Percentiles rank a stretch among this genome's conserved stretches.
Conservation (phyloP, 2,888 invertebrate genomes). For the Petrophora chlorosata region DNA sequence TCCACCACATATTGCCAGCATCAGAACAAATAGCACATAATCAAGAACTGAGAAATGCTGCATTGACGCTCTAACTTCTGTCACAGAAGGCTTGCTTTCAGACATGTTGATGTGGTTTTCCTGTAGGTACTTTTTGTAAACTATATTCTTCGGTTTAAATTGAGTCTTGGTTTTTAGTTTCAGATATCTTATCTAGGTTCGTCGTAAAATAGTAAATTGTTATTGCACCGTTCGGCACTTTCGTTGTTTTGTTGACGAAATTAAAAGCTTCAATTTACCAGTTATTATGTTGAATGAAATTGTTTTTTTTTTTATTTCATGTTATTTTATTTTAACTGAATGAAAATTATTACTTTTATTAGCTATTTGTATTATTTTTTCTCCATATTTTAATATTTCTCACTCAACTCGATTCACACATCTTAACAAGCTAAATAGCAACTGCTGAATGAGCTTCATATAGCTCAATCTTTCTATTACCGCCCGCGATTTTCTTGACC, state of each 20-base stretch:
- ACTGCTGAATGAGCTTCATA: constrained; percentile 37
- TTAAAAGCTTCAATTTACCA: no score
- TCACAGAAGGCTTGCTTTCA: constrained; percentile 51
- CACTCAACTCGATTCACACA: constrained; percentile 14
- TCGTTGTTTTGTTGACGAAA: no score
- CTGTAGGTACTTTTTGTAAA: not conserved
- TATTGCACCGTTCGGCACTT: no score
- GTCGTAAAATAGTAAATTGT: no score
- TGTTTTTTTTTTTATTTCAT: no score
- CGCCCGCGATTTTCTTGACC: constrained; percentile 60
- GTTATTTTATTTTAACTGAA: no score
- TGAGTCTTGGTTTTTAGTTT: not conserved
- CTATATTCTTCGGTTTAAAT: not conserved
- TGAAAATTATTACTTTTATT: not conserved
- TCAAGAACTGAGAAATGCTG: constrained; percentile 84
- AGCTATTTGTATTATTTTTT: not conserved
- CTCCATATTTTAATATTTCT: not conserved
- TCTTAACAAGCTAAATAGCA: constrained; percentile 31
- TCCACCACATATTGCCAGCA: constrained; percentile 88
- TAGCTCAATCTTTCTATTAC: constrained; percentile 67
- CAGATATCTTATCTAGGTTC: no score
- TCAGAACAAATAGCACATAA: constrained; percentile 86
- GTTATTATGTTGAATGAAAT: no score
- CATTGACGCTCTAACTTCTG: constrained; percentile 52
- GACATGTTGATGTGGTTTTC: constrained; percentile 36